Conservation (phyloP, 2,113 vertebrate genomes). For the Serilophus lunatus region DNA sequence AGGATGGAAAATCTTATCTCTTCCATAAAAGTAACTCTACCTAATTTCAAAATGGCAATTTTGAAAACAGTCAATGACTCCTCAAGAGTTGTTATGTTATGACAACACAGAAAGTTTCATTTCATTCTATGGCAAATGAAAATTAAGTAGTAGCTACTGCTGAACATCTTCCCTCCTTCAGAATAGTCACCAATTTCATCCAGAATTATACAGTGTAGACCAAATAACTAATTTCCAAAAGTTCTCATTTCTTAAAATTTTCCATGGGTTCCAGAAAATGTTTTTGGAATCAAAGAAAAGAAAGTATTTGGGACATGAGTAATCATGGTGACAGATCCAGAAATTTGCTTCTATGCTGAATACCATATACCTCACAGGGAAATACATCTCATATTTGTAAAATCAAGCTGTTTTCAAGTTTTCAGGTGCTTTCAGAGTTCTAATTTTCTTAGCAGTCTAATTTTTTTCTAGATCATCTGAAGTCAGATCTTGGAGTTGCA, state of each 20-base stretch:
- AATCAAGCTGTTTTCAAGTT: not conserved
- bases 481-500: not conserved
- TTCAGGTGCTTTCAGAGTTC: not conserved
- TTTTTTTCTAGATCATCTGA: not conserved
- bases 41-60: not conserved
- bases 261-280: not conserved
- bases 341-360: not conserved
- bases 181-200: not conserved
- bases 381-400: not conserved
- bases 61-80: not conserved
- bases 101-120: not conserved
- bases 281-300: not conserved
- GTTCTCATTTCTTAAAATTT: not conserved
- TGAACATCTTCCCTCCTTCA: not conserved
- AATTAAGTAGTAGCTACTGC: not conserved
- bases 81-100: accelerated
- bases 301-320: not conserved
- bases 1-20: not conserved
- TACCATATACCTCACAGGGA: not conserved
- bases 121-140: not conserved
- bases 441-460: not conserved
- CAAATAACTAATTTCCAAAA: not conserved
- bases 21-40: not conserved
- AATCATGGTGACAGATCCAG: not conserved
- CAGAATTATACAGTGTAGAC: not conserved